Percentiles rank a stretch among this genome's conserved stretches.
Evolutionary conservation across 2,888 invertebrate genomes (phyloP).

Genomic region (Cartodere bifasciata): DNA sequence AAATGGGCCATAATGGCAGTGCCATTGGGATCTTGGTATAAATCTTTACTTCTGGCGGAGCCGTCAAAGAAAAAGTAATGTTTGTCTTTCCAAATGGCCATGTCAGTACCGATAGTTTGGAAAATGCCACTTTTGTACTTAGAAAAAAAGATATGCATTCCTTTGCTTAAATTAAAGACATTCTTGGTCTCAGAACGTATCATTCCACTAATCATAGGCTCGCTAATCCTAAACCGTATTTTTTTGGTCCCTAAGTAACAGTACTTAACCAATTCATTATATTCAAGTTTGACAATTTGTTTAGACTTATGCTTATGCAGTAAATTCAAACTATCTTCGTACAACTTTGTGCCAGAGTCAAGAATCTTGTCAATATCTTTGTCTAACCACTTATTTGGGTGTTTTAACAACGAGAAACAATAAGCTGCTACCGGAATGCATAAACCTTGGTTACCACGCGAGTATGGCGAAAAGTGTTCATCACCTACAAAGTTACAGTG

Average conservation of each 20-base stretch:
- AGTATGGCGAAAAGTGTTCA: constrained; percentile 22
- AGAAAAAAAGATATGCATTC: constrained; percentile 42
- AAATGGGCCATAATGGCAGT: constrained; percentile 44
- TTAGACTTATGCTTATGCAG: constrained; percentile 27
- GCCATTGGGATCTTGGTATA: constrained; percentile 41
- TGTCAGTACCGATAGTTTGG: constrained; percentile 30
- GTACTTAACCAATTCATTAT: constrained; percentile 37
- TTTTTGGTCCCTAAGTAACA: constrained; percentile 39
- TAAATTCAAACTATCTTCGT: constrained; percentile 23
- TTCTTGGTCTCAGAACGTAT: constrained; percentile 28
- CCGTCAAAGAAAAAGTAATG: constrained; percentile 53
- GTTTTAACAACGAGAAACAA: constrained; percentile 44
- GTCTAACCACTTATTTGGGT: constrained; percentile 48
- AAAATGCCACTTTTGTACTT: constrained; percentile 41
- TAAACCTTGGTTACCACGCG: constrained; percentile 37
- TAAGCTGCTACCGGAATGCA: constrained; percentile 47
- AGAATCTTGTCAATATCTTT: constrained; percentile 46
- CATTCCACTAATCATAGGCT: constrained; percentile 30
- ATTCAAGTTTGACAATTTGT: constrained; percentile 22
- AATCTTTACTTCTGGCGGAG: constrained; percentile 41
- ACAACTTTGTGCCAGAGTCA: constrained; percentile 42
- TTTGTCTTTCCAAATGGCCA: constrained; percentile 45
- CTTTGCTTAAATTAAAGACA: constrained; percentile 38
- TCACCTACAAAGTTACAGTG: no score
- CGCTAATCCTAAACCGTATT: constrained; percentile 30